Evolutionary conservation across 35 echinoderm and acorn worm species (phyloP), one percentile per base, ranked within the genome.

Genomic region (Anneissia japonica): DNA sequence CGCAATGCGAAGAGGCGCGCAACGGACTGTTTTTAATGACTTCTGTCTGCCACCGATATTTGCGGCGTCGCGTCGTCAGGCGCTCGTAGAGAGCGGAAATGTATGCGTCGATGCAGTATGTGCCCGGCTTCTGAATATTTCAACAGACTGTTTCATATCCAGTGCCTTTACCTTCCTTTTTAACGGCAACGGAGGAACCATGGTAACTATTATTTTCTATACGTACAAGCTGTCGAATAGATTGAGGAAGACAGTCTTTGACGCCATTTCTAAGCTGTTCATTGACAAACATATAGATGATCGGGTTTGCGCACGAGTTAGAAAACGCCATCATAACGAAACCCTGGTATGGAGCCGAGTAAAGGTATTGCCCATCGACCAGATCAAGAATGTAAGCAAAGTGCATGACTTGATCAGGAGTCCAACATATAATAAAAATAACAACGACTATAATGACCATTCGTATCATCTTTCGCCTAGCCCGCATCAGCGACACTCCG

Each of bases 241-340:
- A 75, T 19, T 76, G 0, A 30, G 75, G 29, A 19, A 83, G 81
- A 30, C 91, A 46, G n/a, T 83, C 79, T 36, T 82, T 77, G 1
- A 92, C 37, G 21, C 91, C 92, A 11, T 85, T 55, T 39, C 95
- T 77, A 45, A 97, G 91, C 39, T 97, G 81, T 26, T 81, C 46
- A 46, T 93, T 90, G 41, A 81, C 90, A 23, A 89, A 74, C 9
- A 91, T 93, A 51, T 97, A 97, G 37, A 97, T 97, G 38, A 97
- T 83, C 16, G 95, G 95, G 86, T 97, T 97, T 0, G 86, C 91
- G 29, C 95, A 97, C 41, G 88, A 91, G 86, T 97, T 97, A n/a
- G 86, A 76, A 78, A 90, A 97, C 1, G 90, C 95, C 2, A 93
- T 34, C 1, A 90, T 39, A 9, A 93, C 82, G 31, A 97, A 90